These are phyloP conservation scores for Iphiclides podalirius DNA, from an alignment of 2,888 invertebrate genomes.

Conservation along the genomic window DNA sequence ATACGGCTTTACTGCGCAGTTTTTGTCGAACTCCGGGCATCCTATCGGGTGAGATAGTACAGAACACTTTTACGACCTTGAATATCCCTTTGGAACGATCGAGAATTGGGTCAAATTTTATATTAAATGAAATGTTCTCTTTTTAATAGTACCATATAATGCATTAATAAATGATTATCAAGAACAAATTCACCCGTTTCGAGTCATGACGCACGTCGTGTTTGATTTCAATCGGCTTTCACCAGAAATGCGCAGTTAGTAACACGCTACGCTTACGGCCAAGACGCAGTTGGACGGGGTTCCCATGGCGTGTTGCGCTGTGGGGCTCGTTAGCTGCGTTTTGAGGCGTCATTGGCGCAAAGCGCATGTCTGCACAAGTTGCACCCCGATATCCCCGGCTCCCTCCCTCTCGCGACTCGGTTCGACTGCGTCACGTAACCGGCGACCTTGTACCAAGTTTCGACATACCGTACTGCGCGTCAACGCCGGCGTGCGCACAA, in stretches of 20 bases:
- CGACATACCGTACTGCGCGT: slow-evolving; percentile 30
- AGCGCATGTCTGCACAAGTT: slow-evolving; percentile 70
- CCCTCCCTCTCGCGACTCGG: slow-evolving; percentile 9
- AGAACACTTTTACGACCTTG: not conserved
- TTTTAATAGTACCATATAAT: too few species aligned
- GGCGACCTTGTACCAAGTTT: slow-evolving; percentile 58
- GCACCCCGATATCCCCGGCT: slow-evolving; percentile 12
- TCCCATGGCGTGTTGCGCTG: slow-evolving; percentile 58
- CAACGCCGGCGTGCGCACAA: slow-evolving; percentile 49
- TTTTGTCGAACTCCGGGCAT: slow-evolving; percentile 6
- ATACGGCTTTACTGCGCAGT: slow-evolving; percentile 11
- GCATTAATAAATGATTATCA: too few species aligned
- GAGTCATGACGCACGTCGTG: too few species aligned
- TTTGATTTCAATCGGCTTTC: too few species aligned
- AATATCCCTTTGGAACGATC: not conserved
- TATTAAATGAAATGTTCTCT: too few species aligned
- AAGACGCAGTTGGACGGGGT: slow-evolving; percentile 37
- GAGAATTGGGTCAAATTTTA: too few species aligned
- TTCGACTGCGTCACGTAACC: slow-evolving; percentile 32
- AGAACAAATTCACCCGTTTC: too few species aligned
- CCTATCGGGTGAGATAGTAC: too few species aligned
- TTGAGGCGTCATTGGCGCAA: slow-evolving; percentile 68
- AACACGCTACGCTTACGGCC: not conserved
- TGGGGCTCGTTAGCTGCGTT: slow-evolving; percentile 47
- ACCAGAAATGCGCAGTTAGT: slow-evolving; percentile 19